These are phyloP conservation scores for Neodontobutis hainanensis DNA, from an alignment of 2,113 vertebrate species.

Conservation along the genomic window DNA sequence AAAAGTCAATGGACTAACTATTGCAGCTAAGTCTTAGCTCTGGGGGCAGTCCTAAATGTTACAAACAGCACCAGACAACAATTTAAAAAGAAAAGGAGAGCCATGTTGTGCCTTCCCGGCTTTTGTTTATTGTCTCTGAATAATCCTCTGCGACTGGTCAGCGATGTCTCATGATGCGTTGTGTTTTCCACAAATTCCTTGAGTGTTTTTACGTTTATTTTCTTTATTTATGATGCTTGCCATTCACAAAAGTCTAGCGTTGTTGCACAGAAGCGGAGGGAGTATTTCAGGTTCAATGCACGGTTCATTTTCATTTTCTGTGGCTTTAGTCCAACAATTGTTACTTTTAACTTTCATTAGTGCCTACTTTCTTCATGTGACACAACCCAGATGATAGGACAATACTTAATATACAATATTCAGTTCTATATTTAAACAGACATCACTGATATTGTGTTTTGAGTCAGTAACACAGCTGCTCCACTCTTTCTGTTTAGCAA, in stretches of 20 bases:
- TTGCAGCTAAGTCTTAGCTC: neutral
- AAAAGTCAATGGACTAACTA: no score
- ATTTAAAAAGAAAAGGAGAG: neutral
- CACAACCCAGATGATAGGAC: no score
- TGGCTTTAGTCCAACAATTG: no score
- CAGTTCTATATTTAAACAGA: no score
- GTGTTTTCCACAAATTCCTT: conserved; percentile 26
- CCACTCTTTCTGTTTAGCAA: no score
- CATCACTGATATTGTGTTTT: no score
- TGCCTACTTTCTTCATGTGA: no score
- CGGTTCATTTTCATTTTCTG: no score
- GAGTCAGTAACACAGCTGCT: no score
- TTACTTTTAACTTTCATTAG: no score
- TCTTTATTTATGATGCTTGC: conserved; percentile 7
- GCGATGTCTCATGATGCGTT: conserved; percentile 18
- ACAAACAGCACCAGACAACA: neutral
- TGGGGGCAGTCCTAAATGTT: neutral
- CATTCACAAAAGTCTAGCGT: neutral
- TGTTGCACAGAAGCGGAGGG: neutral
- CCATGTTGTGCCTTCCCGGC: neutral
- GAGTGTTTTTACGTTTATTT: conserved; percentile 27
- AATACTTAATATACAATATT: no score
- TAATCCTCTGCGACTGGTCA: conserved; percentile 6
- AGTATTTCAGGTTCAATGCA: no score
- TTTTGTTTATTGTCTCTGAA: conserved; percentile 23